A percentile compares a stretch with the other conserved stretches of the same genome.
Conservation (phyloP, 2,113 vertebrate species). For the Chinchilla lanigera region DNA sequence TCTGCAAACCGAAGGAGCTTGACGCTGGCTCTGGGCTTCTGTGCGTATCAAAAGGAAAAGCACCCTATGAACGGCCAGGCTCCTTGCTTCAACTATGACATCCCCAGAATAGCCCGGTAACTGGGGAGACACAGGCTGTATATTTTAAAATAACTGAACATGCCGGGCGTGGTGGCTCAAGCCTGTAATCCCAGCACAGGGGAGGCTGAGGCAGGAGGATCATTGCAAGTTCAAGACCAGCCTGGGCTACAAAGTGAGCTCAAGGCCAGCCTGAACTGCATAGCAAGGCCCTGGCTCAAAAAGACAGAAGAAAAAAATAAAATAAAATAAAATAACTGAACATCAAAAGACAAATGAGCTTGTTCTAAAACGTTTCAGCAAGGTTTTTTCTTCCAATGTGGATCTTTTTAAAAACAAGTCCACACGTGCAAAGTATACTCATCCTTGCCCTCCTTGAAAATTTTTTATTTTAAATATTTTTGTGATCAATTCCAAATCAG, state of each 20-base stretch:
- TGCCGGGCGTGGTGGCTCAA: too few relatives aligned
- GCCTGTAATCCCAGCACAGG: too few relatives aligned
- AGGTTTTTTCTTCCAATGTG: not conserved
- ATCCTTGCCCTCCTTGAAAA: not conserved
- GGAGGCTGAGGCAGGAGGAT: too few relatives aligned
- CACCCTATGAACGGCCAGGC: not conserved
- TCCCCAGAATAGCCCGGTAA: not conserved
- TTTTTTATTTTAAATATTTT: conserved; percentile 20
- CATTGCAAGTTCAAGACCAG: too few relatives aligned
- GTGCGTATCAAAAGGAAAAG: not conserved
- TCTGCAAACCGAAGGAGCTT: not conserved
- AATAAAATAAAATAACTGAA: not conserved
- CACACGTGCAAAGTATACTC: not conserved
- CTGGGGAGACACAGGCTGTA: not conserved
- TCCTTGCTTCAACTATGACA: not conserved
- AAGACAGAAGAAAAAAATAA: too few relatives aligned
- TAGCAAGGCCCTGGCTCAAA: too few relatives aligned
- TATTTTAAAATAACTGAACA: not conserved
- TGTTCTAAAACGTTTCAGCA: not conserved
- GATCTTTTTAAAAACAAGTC: not conserved
- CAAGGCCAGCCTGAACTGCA: too few relatives aligned
- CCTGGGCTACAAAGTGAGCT: too few relatives aligned
- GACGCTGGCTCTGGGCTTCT: not conserved
- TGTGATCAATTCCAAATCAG: conserved; percentile 33
- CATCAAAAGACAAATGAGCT: not conserved